phyloP scores from a whole-genome alignment of 92 coral and sea anemone species.

The Phenganax marumi region DNA sequence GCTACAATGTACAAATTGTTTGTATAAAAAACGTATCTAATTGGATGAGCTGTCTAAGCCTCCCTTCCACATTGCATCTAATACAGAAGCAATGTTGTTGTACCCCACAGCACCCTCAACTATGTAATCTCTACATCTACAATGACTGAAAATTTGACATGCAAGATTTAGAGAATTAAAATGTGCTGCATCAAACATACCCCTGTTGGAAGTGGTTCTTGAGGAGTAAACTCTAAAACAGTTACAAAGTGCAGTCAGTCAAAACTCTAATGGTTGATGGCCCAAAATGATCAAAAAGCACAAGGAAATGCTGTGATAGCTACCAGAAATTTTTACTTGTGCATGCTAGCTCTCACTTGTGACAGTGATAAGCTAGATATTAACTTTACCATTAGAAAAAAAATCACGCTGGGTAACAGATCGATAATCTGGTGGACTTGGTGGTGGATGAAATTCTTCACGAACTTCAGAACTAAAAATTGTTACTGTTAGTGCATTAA shows the following conservation, averaged over 20 bases:
- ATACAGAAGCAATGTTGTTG: not conserved
- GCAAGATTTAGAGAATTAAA: too few relatives aligned
- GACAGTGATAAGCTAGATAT: not conserved
- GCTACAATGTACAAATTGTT: constrained; percentile 17
- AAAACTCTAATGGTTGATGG: too few relatives aligned
- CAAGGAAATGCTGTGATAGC: not conserved
- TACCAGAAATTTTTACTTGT: too few relatives aligned
- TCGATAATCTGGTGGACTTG: constrained; percentile 78
- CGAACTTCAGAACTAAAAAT: constrained; percentile 75
- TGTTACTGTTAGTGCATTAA: not conserved
- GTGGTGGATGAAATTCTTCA: constrained; percentile 82
- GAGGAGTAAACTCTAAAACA: constrained; percentile 32
- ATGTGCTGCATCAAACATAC: not conserved
- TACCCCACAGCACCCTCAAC: too few relatives aligned
- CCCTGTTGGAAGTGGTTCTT: constrained; percentile 26
- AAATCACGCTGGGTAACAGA: constrained; percentile 88
- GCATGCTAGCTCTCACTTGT: too few relatives aligned
- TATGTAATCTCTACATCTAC: too few relatives aligned
- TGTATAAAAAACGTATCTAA: not conserved
- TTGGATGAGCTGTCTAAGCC: not conserved
- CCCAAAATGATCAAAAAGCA: too few relatives aligned
- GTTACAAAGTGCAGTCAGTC: not conserved
- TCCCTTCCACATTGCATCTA: not conserved
- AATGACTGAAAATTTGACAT: too few relatives aligned
- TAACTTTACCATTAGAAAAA: constrained; percentile 68